Base-by-base conservation (phyloP, 1,140 invertebrate genomes). In the Drosophila sturtevanti region DNA sequence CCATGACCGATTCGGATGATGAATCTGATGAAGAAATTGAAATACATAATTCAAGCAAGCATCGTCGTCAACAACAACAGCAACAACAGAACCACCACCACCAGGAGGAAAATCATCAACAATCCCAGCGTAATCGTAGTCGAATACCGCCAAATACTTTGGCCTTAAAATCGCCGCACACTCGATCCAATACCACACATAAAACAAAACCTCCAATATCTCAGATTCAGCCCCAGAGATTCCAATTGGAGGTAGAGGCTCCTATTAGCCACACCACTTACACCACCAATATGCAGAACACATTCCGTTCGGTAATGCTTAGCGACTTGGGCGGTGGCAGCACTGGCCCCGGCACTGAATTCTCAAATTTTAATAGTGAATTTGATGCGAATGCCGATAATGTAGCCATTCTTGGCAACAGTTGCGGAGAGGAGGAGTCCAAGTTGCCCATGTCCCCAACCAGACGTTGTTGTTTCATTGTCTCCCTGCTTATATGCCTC, bases 11-110 rank as follows among this genome's bases (percentile, higher is more conserved):
- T 89, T 95, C 95, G 16, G 41, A 48, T 21, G 41, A 48, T 0
- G 95, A 96, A 82, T 95, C 95, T 0, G 95, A 96, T 76, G 95
- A 95, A 1, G 95, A 96, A 71, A 95, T 95, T 75, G 95, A 96
- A 69, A 91, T 93, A 64, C 93, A 92, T 60, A 92, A 77, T 90
- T 79, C 72, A 31, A 81, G 24, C 70, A 90, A 75, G 79, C 85
- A 91, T 69, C 68, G 80, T 56, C 92, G 92, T 63, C 68, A 56
- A 41, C 92, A 92, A 61, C 68, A 54, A 51, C 79, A 55, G 71
- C 63, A 72, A 27, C 59, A 52, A 12, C 68, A 64, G 5, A 3
- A 31, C 6, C 59, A 71, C 27, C 66, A 51, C n/a, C 35, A 63
- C 1, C 48, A 70, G 22, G 70, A 74, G 12, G 61, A 69, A 2